A percentile compares a stretch with the other conserved stretches of the same genome.
Conservation (phyloP, 1,140 invertebrate species). For the Aphis gossypii region DNA sequence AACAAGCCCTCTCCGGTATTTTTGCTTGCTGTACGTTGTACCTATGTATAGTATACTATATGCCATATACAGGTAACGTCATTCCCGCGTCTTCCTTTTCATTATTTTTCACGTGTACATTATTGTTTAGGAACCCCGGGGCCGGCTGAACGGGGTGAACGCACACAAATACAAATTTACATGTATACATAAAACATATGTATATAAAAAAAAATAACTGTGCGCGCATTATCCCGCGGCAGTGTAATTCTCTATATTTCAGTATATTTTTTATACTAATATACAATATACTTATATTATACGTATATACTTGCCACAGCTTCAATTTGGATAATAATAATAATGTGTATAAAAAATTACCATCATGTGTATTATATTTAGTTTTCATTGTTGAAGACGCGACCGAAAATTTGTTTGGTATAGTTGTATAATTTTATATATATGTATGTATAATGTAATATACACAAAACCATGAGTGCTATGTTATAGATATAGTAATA, state of each 20-base stretch:
- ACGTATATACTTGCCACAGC: background rate
- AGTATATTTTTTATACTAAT: background rate
- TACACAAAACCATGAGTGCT: background rate
- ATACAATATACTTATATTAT: background rate
- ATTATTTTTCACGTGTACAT: slow-evolving; percentile 36
- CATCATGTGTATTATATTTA: background rate
- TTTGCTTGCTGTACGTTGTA: slow-evolving; percentile 24
- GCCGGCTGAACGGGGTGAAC: slow-evolving; percentile 41
- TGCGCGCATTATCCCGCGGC: background rate
- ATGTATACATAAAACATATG: background rate
- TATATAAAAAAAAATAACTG: background rate
- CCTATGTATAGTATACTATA: background rate
- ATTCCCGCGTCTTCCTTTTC: slow-evolving; percentile 42
- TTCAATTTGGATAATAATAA: background rate
- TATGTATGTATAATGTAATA: background rate
- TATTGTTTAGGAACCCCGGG: slow-evolving; percentile 34
- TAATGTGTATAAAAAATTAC: background rate
- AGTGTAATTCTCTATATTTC: background rate
- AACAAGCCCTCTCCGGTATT: background rate
- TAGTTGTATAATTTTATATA: background rate
- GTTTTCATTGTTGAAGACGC: background rate
- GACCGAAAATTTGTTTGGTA: background rate
- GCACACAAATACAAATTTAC: background rate
- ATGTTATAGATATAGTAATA: background rate
- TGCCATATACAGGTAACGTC: background rate